Base-by-base conservation (phyloP, 2,888 invertebrate genomes). In the Rhodophaea formosa region DNA sequence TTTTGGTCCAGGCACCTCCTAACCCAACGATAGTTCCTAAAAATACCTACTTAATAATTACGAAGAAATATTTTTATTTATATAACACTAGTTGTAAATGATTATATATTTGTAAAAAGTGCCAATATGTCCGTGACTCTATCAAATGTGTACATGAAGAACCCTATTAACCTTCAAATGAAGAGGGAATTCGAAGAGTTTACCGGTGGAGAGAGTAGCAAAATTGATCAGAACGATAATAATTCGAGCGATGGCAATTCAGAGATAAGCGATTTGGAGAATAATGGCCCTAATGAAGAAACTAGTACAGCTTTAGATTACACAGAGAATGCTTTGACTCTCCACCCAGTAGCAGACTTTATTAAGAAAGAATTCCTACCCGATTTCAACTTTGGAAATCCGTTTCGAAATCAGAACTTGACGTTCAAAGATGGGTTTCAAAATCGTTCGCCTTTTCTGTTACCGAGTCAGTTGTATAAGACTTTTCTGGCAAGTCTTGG, bases 381-480 rank as follows among this genome's bases (percentile, higher is more conserved):
- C 14, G 91, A 91, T 8, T 84, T 91, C 49, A 80, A 88, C 62
- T 90, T 91, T 57, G 70, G 78, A 5, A 91, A 89, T 71, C 87
- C 89, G 1, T 90, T 91, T 70, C 74, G 89, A 62, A 87, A 82
- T 62, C 89, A 89, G 57, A 87, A 80, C 68, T 66, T 90, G 15
- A 67, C 72, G 0, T 91, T 89, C 53, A 91, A 91, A 62, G 84
- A 90, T 75, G 80, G 84, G 0, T 85, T 88, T 56, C 84, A 85
- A 57, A 84, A 77, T 60, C 71, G 84, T 55, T 84, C 92, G 0
- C 92, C 93, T 14, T 95, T 95, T 71, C 81, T 96, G 55, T 87
- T 96, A 62, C 96, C 96, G 8, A 94, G 95, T 58, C 96, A 96
- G 75, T 90, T 96, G 69, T 96, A 96, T 77, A 96, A 96, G 83